phyloP scores from a whole-genome alignment of 2,113 vertebrate species.

The Tringa solitaria region DNA sequence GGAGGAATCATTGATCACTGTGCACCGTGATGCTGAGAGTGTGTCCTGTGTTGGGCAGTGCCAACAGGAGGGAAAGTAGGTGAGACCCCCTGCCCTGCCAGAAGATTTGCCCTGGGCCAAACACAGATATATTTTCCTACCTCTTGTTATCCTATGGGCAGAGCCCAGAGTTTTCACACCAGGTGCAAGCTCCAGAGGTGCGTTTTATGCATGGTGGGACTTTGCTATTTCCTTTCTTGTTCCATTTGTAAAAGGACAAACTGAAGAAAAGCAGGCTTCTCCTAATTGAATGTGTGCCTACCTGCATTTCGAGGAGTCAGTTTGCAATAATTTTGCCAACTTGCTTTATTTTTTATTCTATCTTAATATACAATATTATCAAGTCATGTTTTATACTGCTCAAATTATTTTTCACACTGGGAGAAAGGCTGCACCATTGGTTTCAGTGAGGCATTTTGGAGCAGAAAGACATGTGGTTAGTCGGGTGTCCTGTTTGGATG shows the following conservation, averaged over 20 bases:
- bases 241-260: neutral
- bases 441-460: neutral
- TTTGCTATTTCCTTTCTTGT: neutral
- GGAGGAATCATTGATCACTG: neutral
- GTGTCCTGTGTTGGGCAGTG: accelerated
- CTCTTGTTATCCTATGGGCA: neutral
- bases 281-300: neutral
- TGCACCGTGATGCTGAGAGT: accelerated
- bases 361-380: neutral
- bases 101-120: neutral
- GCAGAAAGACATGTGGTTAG: neutral
- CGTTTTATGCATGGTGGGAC: neutral
- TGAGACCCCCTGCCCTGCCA: neutral
- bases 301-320: neutral
- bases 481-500: neutral
- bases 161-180: neutral
- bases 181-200: neutral
- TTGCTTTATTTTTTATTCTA: neutral
- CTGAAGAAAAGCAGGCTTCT: neutral
- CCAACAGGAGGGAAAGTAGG: neutral
- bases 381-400: neutral
- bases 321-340: neutral
- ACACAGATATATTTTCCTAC: neutral
- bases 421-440: neutral
- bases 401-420: neutral